Conservation (phyloP, 2,113 vertebrate genomes). For the Rhinolophus sinicus region DNA sequence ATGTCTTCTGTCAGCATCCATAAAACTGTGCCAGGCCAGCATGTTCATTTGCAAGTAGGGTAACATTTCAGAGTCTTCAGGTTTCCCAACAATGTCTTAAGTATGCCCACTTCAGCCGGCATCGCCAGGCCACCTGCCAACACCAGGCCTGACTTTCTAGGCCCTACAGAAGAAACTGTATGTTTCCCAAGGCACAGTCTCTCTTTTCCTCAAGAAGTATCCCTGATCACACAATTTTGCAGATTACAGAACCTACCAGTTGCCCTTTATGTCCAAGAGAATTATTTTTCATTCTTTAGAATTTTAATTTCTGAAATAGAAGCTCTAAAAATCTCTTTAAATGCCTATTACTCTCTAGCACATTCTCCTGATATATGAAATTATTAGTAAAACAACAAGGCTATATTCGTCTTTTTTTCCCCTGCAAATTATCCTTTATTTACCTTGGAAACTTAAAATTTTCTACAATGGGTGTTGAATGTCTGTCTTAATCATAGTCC, state of each 20-base stretch:
- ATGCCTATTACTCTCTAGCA: neutral
- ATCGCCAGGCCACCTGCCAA: neutral
- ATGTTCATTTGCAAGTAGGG: neutral
- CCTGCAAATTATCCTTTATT: no score
- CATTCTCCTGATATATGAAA: neutral
- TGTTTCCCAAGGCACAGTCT: neutral
- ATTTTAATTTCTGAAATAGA: neutral
- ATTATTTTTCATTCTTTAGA: neutral
- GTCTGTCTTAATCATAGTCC: no score
- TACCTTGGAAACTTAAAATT: no score
- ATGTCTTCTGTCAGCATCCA: neutral
- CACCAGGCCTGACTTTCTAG: neutral
- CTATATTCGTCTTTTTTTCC: no score
- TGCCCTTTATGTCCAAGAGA: neutral
- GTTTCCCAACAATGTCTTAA: neutral
- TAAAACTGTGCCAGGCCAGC: neutral
- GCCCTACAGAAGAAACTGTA: neutral
- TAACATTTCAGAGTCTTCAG: neutral
- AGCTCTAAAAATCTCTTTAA: neutral
- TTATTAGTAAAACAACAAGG: no score
- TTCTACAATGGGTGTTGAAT: no score
- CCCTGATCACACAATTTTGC: neutral
- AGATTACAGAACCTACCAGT: neutral
- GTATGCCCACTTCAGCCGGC: neutral
- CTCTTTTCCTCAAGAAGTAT: neutral